These are phyloP conservation scores for Sterrhoptilus dennistouni DNA, from an alignment of 2,113 vertebrate species.

Conservation along the genomic window DNA sequence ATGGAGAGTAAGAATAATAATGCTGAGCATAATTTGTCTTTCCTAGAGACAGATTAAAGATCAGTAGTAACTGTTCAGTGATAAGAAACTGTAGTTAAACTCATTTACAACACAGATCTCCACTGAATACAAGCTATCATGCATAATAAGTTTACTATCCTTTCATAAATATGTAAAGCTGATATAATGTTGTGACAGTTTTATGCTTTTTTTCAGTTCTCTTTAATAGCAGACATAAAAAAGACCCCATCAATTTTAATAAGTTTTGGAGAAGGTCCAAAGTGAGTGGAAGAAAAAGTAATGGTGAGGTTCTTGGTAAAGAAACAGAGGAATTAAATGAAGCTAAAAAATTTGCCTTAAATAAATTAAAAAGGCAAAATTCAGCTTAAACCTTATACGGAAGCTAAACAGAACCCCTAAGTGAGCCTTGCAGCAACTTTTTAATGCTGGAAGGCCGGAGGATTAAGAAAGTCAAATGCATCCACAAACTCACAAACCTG, in stretches of 20 bases:
- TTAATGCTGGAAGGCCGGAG: accelerated
- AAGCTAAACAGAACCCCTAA: not conserved
- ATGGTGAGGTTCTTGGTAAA: not conserved
- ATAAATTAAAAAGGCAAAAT: not conserved
- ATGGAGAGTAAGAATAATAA: not conserved
- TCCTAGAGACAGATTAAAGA: not conserved
- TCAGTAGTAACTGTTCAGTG: not conserved
- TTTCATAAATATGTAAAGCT: constrained; percentile 15
- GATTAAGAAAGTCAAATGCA: not conserved
- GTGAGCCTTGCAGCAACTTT: accelerated
- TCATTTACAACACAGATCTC: not conserved
- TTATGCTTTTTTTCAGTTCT: not conserved
- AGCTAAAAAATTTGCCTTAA: not conserved
- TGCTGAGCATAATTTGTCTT: not conserved
- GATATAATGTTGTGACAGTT: not conserved
- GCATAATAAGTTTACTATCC: constrained; percentile 3
- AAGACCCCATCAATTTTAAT: not conserved
- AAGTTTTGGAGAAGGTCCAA: not conserved
- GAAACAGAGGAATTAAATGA: not conserved
- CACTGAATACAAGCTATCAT: not conserved
- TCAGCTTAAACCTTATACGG: not conserved
- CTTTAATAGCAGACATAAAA: not conserved
- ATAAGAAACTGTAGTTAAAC: not conserved
- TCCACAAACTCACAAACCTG: not conserved
- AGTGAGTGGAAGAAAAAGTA: not conserved